Base-by-base conservation (phyloP, 2,113 vertebrate species). In the Albula goreensis region DNA sequence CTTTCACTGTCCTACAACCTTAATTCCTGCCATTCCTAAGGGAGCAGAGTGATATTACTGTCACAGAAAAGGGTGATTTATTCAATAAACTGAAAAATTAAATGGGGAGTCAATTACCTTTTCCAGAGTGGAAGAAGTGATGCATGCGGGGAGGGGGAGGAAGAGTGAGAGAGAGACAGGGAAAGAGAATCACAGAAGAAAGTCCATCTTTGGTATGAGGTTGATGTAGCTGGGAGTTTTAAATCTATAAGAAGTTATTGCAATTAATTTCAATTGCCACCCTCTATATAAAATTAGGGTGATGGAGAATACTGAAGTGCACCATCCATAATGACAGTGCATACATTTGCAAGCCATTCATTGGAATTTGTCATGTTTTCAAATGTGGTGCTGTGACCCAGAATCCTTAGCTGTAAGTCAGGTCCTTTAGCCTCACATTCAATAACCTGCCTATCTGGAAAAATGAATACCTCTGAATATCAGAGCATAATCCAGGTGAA, bases 31-130 rank as follows among this genome's bases (percentile, higher is more conserved):
- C 13, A 51, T 13, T 87, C 86, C 86, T 83, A 74, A 2, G 25
- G 53, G 83, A 70, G 3, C 41, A 78, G 66, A 50, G 8, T 15
- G 17, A 85, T 50, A 85, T 82, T 74, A 41, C 66, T 85, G 48
- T 41, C 41, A 56, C 22, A 25, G 19, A 4, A 22, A 50, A 81
- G 57, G 15, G 53, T 31, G 25, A 51, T 83, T 83, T 83, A 82
- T 70, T 63, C 17, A 48, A 60, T 85, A 25, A 41, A 60, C 17
- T 70, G 78, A 60, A 57, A 83, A 85, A 85, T 53, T 53, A 85
- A 85, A 83, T 1, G 25, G 60, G 50, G 51, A 81, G 31, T 74
- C 78, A 83, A 83, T 83, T 78, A 87, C 8, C 56, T 83, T 79
- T 57, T 79, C 53, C 70, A 50, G 17, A 50, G n/a, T 53, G 41